phyloP scores from a whole-genome alignment of 2,113 vertebrate genomes.

The Zosterops lateralis region DNA sequence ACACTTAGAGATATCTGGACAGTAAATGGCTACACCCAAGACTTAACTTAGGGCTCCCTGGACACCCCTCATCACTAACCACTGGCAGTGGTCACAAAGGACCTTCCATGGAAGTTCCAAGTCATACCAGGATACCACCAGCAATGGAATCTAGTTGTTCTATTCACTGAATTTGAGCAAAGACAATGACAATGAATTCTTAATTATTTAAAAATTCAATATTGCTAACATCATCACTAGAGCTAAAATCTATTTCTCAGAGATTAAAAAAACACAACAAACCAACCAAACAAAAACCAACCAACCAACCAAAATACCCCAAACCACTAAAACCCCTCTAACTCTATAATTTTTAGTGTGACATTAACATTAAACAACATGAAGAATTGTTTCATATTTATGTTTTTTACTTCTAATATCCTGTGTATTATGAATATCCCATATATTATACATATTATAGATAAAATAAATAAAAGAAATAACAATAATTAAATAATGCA shows the following conservation, averaged over 20 bases:
- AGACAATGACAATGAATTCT: neutral
- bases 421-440: neutral
- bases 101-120: neutral
- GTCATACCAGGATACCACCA: neutral
- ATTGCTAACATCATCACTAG: neutral
- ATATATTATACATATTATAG: neutral
- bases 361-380: neutral
- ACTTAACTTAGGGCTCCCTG: neutral
- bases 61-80: neutral
- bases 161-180: neutral
- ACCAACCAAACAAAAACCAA: neutral
- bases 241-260: neutral
- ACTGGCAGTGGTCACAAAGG: neutral
- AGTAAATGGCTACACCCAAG: neutral
- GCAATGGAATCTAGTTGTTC: neutral
- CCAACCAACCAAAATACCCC: fast-evolving
- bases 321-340: neutral
- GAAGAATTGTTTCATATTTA: neutral
- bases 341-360: neutral
- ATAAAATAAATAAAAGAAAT: neutral
- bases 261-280: neutral
- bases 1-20: neutral
- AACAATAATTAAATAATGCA: neutral
- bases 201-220: neutral
- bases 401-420: neutral